phyloP scores from a whole-genome alignment of 37 sponge, comb jelly and placozoan genomes.

The Mnemiopsis leidyi region DNA sequence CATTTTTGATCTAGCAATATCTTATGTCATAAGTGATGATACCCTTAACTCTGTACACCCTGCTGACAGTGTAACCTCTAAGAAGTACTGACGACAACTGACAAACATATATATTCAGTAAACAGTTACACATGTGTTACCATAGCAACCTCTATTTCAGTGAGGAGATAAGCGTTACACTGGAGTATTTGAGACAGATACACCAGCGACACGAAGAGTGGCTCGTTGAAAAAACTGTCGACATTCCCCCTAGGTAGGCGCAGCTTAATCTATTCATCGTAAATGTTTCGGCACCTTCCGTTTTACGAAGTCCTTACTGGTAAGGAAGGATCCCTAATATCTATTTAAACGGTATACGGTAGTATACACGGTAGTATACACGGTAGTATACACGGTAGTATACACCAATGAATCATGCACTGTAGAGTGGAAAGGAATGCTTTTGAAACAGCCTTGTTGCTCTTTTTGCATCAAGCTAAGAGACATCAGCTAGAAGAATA shows the following conservation, averaged over 20 bases:
- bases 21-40: constrained; percentile 5
- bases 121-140: background rate
- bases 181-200: constrained; percentile 38
- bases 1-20: no score
- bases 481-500: constrained; percentile 37
- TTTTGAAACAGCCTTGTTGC: constrained; percentile 62
- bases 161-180: constrained; percentile 45
- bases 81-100: constrained; percentile 24
- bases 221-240: constrained; percentile 21
- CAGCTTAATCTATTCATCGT: background rate
- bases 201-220: constrained; percentile 51
- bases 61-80: constrained; percentile 48
- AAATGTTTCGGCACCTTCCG: background rate
- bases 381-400: no score
- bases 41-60: constrained; percentile 38
- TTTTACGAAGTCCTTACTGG: background rate
- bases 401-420: no score
- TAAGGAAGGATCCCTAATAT: no score
- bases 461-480: background rate
- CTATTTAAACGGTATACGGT: no score
- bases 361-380: no score
- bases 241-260: constrained; percentile 12
- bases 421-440: no score
- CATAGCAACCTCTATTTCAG: background rate
- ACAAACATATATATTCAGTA: background rate